These are phyloP conservation scores for Hypercompe scribonia DNA, from an alignment of 2,888 invertebrate species.

Conservation along the genomic window DNA sequence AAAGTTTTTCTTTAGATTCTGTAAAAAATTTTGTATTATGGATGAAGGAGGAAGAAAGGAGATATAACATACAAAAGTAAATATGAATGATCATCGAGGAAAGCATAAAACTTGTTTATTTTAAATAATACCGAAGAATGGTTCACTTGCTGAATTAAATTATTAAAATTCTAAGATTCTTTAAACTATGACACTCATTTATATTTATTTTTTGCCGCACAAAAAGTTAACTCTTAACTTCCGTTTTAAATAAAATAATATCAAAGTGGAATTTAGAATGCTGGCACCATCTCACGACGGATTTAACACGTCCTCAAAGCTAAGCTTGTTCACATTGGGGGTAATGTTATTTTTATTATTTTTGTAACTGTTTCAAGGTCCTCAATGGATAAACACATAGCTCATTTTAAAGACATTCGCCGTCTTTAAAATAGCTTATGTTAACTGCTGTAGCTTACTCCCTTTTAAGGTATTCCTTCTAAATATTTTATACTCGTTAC, in stretches of 20 bases:
- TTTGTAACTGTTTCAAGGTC: slow-evolving; percentile 41
- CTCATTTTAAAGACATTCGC: slow-evolving; percentile 1
- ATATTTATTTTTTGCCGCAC: background rate
- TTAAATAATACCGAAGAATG: no score
- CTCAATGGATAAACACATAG: slow-evolving; percentile 27
- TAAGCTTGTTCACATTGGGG: slow-evolving; percentile 33
- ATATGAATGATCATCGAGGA: no score
- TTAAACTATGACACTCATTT: background rate
- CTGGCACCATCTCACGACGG: slow-evolving; percentile 36
- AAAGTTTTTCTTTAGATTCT: no score
- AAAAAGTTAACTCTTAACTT: background rate
- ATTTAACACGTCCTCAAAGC: slow-evolving; percentile 29
- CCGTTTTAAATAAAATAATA: slow-evolving; percentile 39
- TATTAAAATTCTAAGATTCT: background rate
- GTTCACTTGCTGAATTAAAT: no score
- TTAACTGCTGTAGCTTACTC: background rate
- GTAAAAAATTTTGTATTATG: no score
- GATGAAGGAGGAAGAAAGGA: no score
- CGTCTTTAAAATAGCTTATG: slow-evolving; percentile 34
- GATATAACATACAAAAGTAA: no score
- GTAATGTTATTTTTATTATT: slow-evolving; percentile 40
- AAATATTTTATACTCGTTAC: no score
- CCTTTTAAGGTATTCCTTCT: no score
- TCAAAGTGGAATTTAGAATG: slow-evolving; percentile 32
- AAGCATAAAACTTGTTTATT: no score